Conservation (phyloP, 2,113 vertebrate genomes). For the Pandion haliaetus region DNA sequence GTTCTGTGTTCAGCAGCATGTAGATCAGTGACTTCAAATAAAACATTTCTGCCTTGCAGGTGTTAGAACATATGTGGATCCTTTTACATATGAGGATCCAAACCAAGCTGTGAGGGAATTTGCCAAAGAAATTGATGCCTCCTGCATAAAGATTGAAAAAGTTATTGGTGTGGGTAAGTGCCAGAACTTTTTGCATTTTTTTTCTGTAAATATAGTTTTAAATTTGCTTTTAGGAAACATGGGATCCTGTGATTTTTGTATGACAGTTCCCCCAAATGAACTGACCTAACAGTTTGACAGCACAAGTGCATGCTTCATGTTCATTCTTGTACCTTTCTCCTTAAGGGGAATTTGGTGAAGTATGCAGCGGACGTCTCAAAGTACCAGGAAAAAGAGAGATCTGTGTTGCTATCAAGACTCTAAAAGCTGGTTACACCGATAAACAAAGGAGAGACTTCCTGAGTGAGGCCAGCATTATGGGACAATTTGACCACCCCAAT, state of each 20-base stretch:
- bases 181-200: conserved; percentile 21
- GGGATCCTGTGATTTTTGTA: not conserved
- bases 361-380: conserved; percentile 96
- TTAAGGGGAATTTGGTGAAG: conserved; percentile 94
- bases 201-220: not conserved
- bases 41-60: conserved; percentile 76
- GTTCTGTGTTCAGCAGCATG: conserved; percentile 60
- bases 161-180: conserved; percentile 96
- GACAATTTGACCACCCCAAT: conserved; percentile 97
- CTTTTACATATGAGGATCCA: conserved; percentile 97
- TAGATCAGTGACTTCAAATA: conserved; percentile 49
- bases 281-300: not conserved
- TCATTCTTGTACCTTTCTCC: not conserved
- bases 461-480: conserved; percentile 98
- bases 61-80: conserved; percentile 96
- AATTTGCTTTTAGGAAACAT: not conserved
- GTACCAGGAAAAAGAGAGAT: conserved; percentile 96
- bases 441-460: conserved; percentile 97
- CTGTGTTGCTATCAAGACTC: conserved; percentile 97
- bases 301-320: not conserved
- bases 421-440: conserved; percentile 97
- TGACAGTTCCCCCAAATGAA: not conserved
- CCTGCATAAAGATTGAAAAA: conserved; percentile 99
- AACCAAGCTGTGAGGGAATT: conserved; percentile 98
- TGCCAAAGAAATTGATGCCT: conserved; percentile 97